A percentile compares a stretch with the other conserved stretches of the same genome.
These are phyloP conservation scores for Emys orbicularis DNA, from an alignment of 2,797 vertebrate genomes.

Conservation along the genomic window DNA sequence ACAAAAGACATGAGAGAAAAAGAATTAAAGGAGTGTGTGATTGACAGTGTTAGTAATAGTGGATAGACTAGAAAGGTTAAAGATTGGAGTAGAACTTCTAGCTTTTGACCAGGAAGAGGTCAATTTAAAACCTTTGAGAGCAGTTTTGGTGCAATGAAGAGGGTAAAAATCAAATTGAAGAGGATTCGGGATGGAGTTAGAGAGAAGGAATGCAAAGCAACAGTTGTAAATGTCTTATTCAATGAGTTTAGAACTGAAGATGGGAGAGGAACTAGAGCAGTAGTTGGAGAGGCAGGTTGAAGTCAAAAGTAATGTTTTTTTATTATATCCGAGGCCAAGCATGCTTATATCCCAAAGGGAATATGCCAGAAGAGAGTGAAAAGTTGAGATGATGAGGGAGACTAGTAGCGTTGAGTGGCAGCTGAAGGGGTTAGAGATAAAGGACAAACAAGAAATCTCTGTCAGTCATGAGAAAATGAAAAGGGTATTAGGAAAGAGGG, in stretches of 20 bases:
- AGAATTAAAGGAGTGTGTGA: neutral
- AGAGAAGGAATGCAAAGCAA: neutral
- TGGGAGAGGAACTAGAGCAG: conserved; percentile 49
- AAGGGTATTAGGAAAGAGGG: no score
- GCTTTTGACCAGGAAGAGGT: neutral
- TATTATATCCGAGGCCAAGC: conserved; percentile 62
- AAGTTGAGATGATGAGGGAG: neutral
- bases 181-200: neutral
- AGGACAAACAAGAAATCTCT: no score
- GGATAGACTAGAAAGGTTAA: neutral
- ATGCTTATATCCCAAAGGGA: conserved; percentile 47
- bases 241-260: conserved; percentile 42
- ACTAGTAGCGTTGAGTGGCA: no score
- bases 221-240: conserved; percentile 41
- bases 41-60: neutral
- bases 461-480: no score
- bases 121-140: neutral
- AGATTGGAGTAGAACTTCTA: neutral
- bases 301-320: conserved; percentile 57
- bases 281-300: conserved; percentile 20
- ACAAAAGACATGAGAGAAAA: neutral
- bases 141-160: neutral
- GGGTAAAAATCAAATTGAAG: neutral
- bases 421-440: no score
- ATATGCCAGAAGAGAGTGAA: conserved; percentile 5